Evolutionary conservation across 2,113 vertebrate genomes (phyloP), one percentile per base, ranked within the genome.

Genomic region (Thalassarche chlororhynchos): DNA sequence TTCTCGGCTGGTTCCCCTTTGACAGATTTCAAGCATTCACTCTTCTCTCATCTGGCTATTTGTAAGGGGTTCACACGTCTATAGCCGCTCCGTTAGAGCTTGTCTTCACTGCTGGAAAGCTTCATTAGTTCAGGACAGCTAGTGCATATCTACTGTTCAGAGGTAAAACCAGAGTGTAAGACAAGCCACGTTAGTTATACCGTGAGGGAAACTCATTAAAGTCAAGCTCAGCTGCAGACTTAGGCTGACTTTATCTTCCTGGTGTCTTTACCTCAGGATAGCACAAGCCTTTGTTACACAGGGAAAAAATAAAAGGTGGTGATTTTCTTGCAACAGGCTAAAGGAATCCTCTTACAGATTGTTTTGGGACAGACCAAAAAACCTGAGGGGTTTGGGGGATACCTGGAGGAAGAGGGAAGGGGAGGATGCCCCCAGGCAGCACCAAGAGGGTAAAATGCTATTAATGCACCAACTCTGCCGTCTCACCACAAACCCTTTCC

Each of bases 51-150:
- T 74, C 85, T 92, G 93, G 93, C 87, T 83, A 46, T 89, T 87
- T 94, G 69, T 51, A 77, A 91, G 66, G 87, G 72, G 82, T 61
- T 93, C 90, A 49, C 58, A 62, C 11, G 0, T 40, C 70, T 81
- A 19, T 17, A 70, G 62, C 31, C 1, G 34, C 95, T 93, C 90
- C 0, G 2, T 76, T 77, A 58, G 92, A 97, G 90, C 75, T 83
- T 65, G 80, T 76, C 93, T 96, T 88, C 92, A 54, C 96, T 94
- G 93, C 93, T 95, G 96, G 96, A 70, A 89, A 96, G 96, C 93
- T 91, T 87, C 91, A 82, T 82, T 92, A 94, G 91, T 13, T 82
- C 84, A 93, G 96, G 87, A 75, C 61, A 89, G 92, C 38, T 24
- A 80, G 90, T 61, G 82, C 85, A 58, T 78, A 87, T 90, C 82